Percentiles rank a stretch among this genome's conserved stretches.
Conservation (phyloP, 2,113 vertebrate species). For the Leiothrix lutea region DNA sequence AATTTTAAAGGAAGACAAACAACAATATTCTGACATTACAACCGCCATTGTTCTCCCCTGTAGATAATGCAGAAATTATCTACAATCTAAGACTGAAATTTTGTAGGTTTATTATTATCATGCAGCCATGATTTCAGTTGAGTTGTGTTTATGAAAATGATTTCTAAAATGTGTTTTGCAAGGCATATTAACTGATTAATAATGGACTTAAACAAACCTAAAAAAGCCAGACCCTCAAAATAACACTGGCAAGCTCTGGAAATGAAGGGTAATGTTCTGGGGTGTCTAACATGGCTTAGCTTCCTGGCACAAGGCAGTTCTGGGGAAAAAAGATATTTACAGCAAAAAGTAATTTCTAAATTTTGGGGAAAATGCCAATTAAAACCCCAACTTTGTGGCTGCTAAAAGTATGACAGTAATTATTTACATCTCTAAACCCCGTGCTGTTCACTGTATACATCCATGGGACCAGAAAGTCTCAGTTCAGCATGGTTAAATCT, state of each 20-base stretch:
- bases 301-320: background rate
- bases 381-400: background rate
- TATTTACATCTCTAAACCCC: no score
- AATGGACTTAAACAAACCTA: background rate
- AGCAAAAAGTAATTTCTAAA: background rate
- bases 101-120: background rate
- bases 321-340: background rate
- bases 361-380: background rate
- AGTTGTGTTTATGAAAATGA: background rate
- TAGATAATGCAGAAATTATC: background rate
- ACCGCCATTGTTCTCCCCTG: background rate
- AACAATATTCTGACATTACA: background rate
- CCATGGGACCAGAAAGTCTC: background rate
- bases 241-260: background rate
- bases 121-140: background rate
- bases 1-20: background rate
- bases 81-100: background rate
- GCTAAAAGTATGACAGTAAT: background rate
- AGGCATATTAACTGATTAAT: background rate
- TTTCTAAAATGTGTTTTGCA: background rate
- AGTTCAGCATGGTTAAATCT: background rate
- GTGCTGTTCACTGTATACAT: no score
- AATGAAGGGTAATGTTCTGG: background rate
- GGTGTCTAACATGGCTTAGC: background rate
- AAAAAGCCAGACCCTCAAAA: background rate